A percentile compares a stretch with the other conserved stretches of the same genome.
These are phyloP conservation scores for Neolamprologus multifasciatus DNA, from an alignment of 2,797 vertebrate species.

Conservation along the genomic window DNA sequence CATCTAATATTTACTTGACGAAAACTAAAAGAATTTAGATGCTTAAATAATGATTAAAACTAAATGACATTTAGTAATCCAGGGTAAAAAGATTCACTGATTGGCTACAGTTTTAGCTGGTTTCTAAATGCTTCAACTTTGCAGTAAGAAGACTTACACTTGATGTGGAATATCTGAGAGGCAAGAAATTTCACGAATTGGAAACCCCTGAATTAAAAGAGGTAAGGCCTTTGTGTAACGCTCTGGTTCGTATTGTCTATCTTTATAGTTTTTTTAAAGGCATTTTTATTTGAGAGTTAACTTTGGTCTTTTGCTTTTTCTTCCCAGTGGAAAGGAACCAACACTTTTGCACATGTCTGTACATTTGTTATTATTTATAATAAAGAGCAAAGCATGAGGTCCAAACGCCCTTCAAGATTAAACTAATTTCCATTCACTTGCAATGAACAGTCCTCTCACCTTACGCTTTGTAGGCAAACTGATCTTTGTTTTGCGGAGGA, in stretches of 20 bases:
- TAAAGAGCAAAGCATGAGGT: not conserved
- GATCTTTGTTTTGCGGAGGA: not conserved
- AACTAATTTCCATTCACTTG: not conserved
- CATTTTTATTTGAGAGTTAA: not conserved
- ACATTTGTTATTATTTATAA: not conserved
- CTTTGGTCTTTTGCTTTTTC: not conserved
- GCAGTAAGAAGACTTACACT: not conserved
- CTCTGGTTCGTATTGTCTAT: not conserved
- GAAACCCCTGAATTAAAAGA: not conserved
- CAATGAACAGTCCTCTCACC: not conserved
- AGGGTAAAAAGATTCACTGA: not conserved
- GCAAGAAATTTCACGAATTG: not conserved
- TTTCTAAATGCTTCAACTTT: not conserved
- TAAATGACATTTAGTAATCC: not conserved
- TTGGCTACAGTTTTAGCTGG: not conserved
- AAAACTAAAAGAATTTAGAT: not conserved
- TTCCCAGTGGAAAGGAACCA: not conserved
- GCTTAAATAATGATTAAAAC: not conserved
- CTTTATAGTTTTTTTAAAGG: not conserved
- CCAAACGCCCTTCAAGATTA: not conserved
- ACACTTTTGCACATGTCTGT: not conserved
- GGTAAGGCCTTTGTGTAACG: not conserved
- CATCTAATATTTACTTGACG: not conserved
- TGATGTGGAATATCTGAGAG: not conserved
- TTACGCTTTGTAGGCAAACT: accelerated